Evolutionary conservation across 2,797 vertebrate genomes (phyloP).

Genomic region (Amblyraja radiata): DNA sequence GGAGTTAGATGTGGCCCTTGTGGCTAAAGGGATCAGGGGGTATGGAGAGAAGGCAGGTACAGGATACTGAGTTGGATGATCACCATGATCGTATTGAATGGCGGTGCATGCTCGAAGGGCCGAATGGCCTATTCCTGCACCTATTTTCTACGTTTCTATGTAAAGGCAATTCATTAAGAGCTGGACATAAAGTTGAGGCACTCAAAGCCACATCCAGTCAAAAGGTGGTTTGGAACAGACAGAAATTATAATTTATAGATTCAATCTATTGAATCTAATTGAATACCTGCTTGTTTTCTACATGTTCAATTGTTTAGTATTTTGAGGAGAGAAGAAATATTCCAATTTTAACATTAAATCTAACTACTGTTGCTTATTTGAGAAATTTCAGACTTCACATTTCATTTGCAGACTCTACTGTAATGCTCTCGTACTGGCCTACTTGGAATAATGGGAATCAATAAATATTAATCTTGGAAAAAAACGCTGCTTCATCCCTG

Average conservation of each 20-base stretch:
- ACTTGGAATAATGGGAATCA: not conserved
- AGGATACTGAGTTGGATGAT: too few relatives aligned
- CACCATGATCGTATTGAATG: too few relatives aligned
- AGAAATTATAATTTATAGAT: not conserved
- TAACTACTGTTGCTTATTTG: not conserved
- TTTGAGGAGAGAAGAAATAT: not conserved
- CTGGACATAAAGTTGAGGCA: too few relatives aligned
- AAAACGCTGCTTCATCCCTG: not conserved
- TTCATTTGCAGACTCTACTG: not conserved
- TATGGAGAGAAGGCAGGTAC: too few relatives aligned
- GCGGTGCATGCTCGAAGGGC: too few relatives aligned
- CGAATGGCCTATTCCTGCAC: too few relatives aligned
- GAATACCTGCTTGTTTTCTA: not conserved
- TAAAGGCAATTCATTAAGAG: too few relatives aligned
- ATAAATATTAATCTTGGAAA: not conserved
- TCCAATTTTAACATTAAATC: not conserved
- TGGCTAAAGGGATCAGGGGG: too few relatives aligned
- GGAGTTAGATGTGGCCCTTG: too few relatives aligned
- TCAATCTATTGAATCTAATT: not conserved
- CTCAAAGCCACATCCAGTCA: not conserved
- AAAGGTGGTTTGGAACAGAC: not conserved
- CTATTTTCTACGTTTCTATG: too few relatives aligned
- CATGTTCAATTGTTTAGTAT: not conserved
- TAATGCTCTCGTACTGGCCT: not conserved
- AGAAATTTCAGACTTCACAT: not conserved